phyloP scores from a whole-genome alignment of 2,797 vertebrate species.

The Takifugu ocellatus region DNA sequence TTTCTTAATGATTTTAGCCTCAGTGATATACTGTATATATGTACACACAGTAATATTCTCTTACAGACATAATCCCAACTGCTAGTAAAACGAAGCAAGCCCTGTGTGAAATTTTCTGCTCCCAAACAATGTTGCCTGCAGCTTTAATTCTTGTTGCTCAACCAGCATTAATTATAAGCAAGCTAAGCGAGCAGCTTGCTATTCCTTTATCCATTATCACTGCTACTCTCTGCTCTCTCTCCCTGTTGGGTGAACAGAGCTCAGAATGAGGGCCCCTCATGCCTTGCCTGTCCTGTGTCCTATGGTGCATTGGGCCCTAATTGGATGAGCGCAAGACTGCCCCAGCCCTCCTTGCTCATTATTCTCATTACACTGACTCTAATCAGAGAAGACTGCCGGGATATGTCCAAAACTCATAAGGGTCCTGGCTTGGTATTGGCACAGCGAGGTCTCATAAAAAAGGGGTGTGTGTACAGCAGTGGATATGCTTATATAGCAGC shows the following conservation, averaged over 20 bases:
- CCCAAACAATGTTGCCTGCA: slow-evolving; percentile 45
- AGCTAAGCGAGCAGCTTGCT: slow-evolving; percentile 41
- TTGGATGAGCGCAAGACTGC: slow-evolving; percentile 72
- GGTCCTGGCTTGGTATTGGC: slow-evolving; percentile 69
- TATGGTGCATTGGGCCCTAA: slow-evolving; percentile 71
- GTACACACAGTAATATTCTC: too few relatives aligned
- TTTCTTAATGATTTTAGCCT: too few relatives aligned
- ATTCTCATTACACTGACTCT: slow-evolving; percentile 80
- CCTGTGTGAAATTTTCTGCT: slow-evolving; percentile 26
- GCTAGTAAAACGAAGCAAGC: too few relatives aligned
- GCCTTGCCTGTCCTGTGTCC: slow-evolving; percentile 74
- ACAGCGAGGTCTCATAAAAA: slow-evolving; percentile 52
- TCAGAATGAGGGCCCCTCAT: slow-evolving; percentile 76
- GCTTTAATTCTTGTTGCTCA: slow-evolving; percentile 51
- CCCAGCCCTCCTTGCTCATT: slow-evolving; percentile 71
- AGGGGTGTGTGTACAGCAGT: slow-evolving; percentile 38
- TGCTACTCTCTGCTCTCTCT: slow-evolving; percentile 51
- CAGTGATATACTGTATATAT: too few relatives aligned
- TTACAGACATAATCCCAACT: too few relatives aligned
- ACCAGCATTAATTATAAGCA: slow-evolving; percentile 22
- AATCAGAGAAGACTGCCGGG: slow-evolving; percentile 77
- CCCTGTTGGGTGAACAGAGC: slow-evolving; percentile 55
- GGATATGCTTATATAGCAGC: slow-evolving; percentile 49
- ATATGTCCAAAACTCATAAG: slow-evolving; percentile 79
- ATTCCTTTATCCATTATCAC: slow-evolving; percentile 69